A percentile compares a stretch with the other conserved stretches of the same genome.
Evolutionary conservation across 2,888 invertebrate genomes (phyloP).

Genomic region (Lithophane socia): DNA sequence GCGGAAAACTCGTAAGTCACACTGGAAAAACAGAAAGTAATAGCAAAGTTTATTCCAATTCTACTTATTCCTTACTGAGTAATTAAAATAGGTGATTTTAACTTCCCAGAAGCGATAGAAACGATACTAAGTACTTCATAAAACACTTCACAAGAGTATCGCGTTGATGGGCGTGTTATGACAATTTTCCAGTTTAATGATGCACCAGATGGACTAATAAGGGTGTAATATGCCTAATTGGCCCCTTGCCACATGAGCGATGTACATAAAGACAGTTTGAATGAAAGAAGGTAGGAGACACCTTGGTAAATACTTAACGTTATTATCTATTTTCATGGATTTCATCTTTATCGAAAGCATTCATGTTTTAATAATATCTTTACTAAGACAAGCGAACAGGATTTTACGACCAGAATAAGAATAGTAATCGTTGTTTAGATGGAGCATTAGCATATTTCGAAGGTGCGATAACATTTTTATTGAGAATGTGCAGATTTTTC

Average conservation of each 20-base stretch:
- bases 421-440: conserved; percentile 50
- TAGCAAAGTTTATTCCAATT: conserved; percentile 26
- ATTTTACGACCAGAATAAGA: conserved; percentile 51
- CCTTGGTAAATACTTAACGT: conserved; percentile 12
- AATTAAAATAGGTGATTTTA: conserved; percentile 31
- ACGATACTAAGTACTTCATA: not conserved
- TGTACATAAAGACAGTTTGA: conserved; percentile 18
- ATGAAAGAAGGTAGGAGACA: conserved; percentile 19
- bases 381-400: conserved; percentile 34
- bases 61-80: conserved; percentile 18
- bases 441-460: conserved; percentile 52
- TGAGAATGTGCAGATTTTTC: conserved; percentile 47
- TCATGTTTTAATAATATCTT: conserved; percentile 20
- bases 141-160: conserved; percentile 21
- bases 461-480: conserved; percentile 45
- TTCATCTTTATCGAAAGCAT: conserved; percentile 24
- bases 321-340: conserved; percentile 11
- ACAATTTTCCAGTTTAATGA: conserved; percentile 54
- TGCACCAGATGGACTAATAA: conserved; percentile 52
- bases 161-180: conserved; percentile 33
- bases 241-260: conserved; percentile 58
- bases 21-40: conserved; percentile 14
- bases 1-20: conserved; percentile 28
- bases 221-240: conserved; percentile 60
- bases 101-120: conserved; percentile 38